Base-by-base conservation (phyloP, 2,888 invertebrate genomes). In the Acheta domesticus region DNA sequence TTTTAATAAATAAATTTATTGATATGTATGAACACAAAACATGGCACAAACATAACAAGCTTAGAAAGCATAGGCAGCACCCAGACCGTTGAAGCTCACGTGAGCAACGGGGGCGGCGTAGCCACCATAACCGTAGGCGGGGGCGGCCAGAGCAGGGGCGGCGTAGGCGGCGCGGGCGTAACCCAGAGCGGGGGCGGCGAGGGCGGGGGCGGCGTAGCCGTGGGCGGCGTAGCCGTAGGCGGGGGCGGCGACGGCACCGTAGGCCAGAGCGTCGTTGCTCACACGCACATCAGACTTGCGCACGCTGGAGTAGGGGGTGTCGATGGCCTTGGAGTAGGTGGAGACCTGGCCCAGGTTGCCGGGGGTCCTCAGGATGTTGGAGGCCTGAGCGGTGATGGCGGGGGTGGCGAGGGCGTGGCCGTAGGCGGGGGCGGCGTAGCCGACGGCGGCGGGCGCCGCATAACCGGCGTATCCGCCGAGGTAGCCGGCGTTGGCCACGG, bases 401-500 rank as follows among this genome's bases (percentile, higher is more conserved):
- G 79, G 79, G 82, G 81, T 76, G 74, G 73, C 89, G 16, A 90
- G 89, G 83, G 90, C 91, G 77, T 76, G 73, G 80, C 80, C 81
- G 73, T 79, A 80, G 48, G 79, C 80, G 78, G 79, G 77, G 49
- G 79, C 80, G 78, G 79, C 21, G 77, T 62, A 49, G 62, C 83
- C 82, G n/a, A 83, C 82, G 23, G 82, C 80, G 50, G 80, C 81
- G 74, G 50, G 79, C 62, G 80, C 78, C 23, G 74, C 78, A 21
- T 77, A 75, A 20, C 75, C 77, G 19, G 82, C 82, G 8, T 82
- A 81, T 80, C 79, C 23, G 81, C 23, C 80, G 80, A 14, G 77
- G 78, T 78, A 36, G 75, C 49, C 80, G 23, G 48, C 74, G 74
- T 78, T 77, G 79, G 80, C 79, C 12, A 76, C 78, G 73, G 77